Evolutionary conservation across 2,113 vertebrate genomes (phyloP), one percentile per base, ranked within the genome.

Genomic region (Microtus ochrogaster): DNA sequence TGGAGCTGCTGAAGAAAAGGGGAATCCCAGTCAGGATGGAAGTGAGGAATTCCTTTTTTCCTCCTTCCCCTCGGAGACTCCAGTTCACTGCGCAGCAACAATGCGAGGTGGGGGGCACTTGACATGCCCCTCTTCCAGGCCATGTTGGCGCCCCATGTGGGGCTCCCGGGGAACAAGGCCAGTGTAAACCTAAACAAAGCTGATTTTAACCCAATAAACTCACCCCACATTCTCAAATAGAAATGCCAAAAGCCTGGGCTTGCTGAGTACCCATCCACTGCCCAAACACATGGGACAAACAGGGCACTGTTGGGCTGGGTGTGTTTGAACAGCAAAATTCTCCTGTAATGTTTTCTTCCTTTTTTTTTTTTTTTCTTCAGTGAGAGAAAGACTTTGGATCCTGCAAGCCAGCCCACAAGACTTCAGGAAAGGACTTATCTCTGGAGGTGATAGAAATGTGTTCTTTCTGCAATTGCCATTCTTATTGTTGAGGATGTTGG

Each of bases 21-120:
- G 98, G 99, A 98, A 98, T 98, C 98, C 98, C 98, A 98, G 98
- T 98, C 99, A 98, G 99, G 98, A 99, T 99, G 99, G 99, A 99
- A 99, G 99, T 99, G 99, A 99, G 99, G 99, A 99, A 99, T 99
- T 99, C 99, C 99, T 99, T 99, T 99, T 88, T 92, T 68, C 63
- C 92, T 96, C 94, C 97, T 93, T 97, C 90, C 96, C 96, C 94
- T 99, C 98, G 98, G 98, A 99, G 99, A 98, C 98, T 99, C 98
- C 99, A 99, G 99, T 99, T 99, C 99, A 99, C 99, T 99, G 99
- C 98, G 98, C 99, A 99, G 97, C 82, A 89, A 99, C 99, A 99
- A 99, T 99, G 99, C 99, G 98, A 99, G 99, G 99, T 99, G 99
- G 99, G 99, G 99, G 99, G 99, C 99, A 99, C 99, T 99, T 99